A percentile compares a stretch with the other conserved stretches of the same genome.
Evolutionary conservation across 1,140 invertebrate genomes (phyloP).

Genomic region (Listronotus bonariensis): DNA sequence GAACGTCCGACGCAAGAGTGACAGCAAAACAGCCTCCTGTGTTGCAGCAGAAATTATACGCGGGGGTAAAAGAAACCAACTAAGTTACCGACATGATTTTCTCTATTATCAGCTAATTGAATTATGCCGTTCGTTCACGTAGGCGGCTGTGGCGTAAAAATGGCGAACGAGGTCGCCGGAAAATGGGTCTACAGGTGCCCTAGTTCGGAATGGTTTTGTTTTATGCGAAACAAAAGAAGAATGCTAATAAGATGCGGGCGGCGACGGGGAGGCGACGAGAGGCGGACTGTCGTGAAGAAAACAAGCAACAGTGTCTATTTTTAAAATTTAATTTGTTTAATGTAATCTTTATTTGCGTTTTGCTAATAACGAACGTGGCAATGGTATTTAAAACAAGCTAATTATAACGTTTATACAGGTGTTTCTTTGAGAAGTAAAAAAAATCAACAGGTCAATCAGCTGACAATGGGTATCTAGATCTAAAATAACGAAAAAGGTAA

Average conservation of each 20-base stretch:
- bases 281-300: not conserved
- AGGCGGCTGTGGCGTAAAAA: no score
- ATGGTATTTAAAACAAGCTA: not conserved
- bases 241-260: conserved; percentile 1
- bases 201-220: not conserved
- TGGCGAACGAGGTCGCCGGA: conserved; percentile 9
- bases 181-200: conserved; percentile 18
- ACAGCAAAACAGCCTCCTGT: conserved; percentile 6
- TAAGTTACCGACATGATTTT: no score
- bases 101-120: no score
- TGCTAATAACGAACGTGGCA: not conserved
- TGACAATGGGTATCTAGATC: no score
- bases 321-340: conserved; percentile 25
- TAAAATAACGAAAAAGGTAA: no score
- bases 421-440: no score
- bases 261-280: not conserved
- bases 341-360: conserved; percentile 26
- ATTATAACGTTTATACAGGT: not conserved
- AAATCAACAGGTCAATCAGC: no score
- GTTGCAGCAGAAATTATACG: not conserved
- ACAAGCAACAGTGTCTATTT: conserved; percentile 11
- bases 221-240: not conserved
- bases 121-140: no score
- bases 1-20: not conserved
- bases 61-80: no score